These are phyloP conservation scores for Styela clava DNA, from an alignment of 23 tunicate genomes.

Conservation along the genomic window DNA sequence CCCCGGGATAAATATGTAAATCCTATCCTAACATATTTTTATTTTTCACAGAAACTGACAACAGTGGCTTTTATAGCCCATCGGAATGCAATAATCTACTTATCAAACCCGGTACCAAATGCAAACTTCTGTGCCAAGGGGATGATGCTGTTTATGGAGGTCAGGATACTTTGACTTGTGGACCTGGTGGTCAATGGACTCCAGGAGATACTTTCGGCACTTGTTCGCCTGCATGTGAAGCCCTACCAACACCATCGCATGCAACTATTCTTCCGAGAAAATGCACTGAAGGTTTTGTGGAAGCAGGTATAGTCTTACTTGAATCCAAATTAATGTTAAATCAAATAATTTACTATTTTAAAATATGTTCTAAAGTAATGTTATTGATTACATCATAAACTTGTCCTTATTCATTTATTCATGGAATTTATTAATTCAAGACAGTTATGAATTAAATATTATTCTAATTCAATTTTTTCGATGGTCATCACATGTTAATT, in stretches of 20 bases:
- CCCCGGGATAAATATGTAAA: too few relatives aligned
- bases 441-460: too few relatives aligned
- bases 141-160: constrained; percentile 12
- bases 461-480: too few relatives aligned
- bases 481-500: too few relatives aligned
- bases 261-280: constrained; percentile 3
- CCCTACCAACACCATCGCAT: constrained; percentile 14
- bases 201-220: background rate
- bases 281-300: constrained; percentile 40
- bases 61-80: constrained; percentile 17
- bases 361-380: background rate
- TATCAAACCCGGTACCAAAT: constrained; percentile 9
- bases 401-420: too few relatives aligned
- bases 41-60: too few relatives aligned
- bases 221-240: constrained; percentile 18
- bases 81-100: constrained; percentile 2
- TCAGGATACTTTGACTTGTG: constrained; percentile 13
- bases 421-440: too few relatives aligned
- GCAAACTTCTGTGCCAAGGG: constrained; percentile 23
- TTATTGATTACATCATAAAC: too few relatives aligned
- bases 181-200: constrained; percentile 5
- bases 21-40: too few relatives aligned
- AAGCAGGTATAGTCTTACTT: constrained; percentile 19
- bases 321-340: background rate
- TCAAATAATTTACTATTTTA: background rate